Evolutionary conservation across 2,797 vertebrate species (phyloP).

Genomic region (Pseudotriccus pelzelni): DNA sequence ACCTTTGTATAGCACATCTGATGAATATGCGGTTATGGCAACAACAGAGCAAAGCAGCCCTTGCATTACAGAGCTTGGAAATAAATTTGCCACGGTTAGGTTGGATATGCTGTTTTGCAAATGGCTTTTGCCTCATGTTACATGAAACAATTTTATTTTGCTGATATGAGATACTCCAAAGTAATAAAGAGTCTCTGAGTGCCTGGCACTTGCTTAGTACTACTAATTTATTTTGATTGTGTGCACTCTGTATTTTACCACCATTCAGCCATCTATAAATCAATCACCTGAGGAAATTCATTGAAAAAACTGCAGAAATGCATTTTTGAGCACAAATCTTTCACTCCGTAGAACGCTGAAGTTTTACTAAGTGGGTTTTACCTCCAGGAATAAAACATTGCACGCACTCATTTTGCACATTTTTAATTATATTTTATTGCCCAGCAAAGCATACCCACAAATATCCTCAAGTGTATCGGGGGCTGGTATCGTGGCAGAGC

Average conservation of each 20-base stretch:
- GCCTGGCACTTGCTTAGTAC: neutral
- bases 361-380: neutral
- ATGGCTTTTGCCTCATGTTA: neutral
- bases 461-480: neutral
- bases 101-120: neutral
- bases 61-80: neutral
- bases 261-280: constrained; percentile 20
- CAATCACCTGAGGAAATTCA: neutral
- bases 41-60: neutral
- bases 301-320: constrained; percentile 42
- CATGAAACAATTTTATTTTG: neutral
- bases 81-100: neutral
- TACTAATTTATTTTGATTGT: neutral
- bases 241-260: constrained; percentile 20
- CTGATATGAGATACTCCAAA: neutral
- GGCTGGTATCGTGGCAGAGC: neutral
- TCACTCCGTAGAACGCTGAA: neutral
- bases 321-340: neutral
- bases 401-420: neutral
- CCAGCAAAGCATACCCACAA: neutral
- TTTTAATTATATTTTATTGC: neutral
- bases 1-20: neutral
- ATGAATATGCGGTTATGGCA: neutral
- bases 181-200: neutral
- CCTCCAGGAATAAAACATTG: neutral